Percentiles rank a stretch among this genome's conserved stretches.
Conservation (phyloP, 30 jellyfish, hydroid and myxozoan genomes). For the Cassiopea andromeda region DNA sequence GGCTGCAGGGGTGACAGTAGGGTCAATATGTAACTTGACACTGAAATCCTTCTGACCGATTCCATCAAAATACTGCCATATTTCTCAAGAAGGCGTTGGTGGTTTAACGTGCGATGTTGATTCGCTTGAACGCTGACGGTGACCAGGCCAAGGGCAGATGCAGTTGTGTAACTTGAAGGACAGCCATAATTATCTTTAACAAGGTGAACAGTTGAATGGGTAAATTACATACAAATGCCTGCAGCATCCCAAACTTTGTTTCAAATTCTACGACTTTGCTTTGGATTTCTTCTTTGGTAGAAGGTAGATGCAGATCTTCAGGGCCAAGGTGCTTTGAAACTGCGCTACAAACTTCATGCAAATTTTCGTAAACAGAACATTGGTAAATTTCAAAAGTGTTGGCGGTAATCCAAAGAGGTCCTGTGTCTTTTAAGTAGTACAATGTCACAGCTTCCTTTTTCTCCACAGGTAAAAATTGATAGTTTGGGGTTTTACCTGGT, state of each 20-base stretch:
- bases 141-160: slow-evolving; percentile 17
- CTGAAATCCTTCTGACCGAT: slow-evolving; percentile 6
- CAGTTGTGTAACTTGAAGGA: background rate
- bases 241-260: no score
- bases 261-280: no score
- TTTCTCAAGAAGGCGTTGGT: background rate
- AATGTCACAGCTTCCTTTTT: slow-evolving; percentile 52
- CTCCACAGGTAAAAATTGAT: slow-evolving; percentile 34
- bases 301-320: no score
- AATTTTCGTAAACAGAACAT: slow-evolving; percentile 25
- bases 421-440: slow-evolving; percentile 56
- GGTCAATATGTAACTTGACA: background rate
- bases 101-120: background rate
- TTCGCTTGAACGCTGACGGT: background rate
- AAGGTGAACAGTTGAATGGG: slow-evolving; percentile 2
- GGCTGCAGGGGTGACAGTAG: background rate
- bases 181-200: slow-evolving; percentile 14
- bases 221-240: no score
- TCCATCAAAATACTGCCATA: background rate
- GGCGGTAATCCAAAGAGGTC: slow-evolving; percentile 43
- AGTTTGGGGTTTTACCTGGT: slow-evolving; percentile 63
- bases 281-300: no score
- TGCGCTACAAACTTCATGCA: no score
- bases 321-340: no score
- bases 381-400: slow-evolving; percentile 57